phyloP scores from a whole-genome alignment of 2,797 vertebrate species.

The Halcyon smyrnensis region DNA sequence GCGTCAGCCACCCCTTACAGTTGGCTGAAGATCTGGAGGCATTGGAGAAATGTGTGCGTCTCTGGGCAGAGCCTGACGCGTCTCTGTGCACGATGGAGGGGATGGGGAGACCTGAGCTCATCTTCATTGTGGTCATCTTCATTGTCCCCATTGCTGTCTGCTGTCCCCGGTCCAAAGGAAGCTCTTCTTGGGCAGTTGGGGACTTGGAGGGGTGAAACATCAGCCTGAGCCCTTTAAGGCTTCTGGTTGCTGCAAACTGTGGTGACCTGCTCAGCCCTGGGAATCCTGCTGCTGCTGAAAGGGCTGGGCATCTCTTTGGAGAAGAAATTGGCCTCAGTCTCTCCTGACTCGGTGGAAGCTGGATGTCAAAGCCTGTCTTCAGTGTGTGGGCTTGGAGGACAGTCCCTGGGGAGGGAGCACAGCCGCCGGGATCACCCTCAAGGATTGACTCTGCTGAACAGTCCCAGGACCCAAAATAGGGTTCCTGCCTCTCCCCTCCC shows the following conservation, averaged over 20 bases:
- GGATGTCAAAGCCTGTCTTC: background rate
- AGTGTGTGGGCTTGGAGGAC: rapidly evolving
- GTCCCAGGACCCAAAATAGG: background rate
- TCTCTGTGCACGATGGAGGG: background rate
- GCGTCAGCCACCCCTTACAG: background rate
- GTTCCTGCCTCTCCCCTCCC: background rate
- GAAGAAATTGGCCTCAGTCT: background rate
- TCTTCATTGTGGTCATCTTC: background rate
- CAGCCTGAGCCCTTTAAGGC: background rate
- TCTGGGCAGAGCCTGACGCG: background rate
- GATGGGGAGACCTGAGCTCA: background rate
- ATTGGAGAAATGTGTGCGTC: background rate
- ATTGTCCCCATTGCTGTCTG: rapidly evolving
- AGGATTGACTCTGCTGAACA: background rate
- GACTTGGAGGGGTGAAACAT: background rate
- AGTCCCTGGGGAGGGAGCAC: background rate
- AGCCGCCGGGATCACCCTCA: background rate
- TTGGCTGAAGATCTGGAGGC: background rate
- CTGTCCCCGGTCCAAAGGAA: background rate
- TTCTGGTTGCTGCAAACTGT: background rate
- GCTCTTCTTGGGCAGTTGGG: background rate
- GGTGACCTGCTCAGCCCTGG: background rate
- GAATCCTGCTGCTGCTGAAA: background rate
- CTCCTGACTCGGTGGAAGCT: background rate
- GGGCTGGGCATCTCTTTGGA: rapidly evolving